phyloP scores from a whole-genome alignment of 2,113 vertebrate genomes.

The Ivindomyrus marchei region DNA sequence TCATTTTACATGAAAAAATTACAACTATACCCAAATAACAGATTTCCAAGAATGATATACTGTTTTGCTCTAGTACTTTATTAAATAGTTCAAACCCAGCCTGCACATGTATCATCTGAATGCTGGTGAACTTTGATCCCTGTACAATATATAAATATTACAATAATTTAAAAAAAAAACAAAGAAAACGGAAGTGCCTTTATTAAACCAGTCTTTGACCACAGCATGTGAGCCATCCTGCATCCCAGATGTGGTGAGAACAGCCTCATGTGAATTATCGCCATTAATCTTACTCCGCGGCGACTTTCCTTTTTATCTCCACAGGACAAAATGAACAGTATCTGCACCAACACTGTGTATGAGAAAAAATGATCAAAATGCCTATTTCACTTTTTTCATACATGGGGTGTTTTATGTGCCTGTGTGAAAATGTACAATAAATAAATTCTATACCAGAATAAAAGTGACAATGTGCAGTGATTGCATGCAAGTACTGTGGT shows the following conservation, averaged over 20 bases:
- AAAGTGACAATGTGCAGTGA: background rate
- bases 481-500: background rate
- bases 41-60: background rate
- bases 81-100: background rate
- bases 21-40: background rate
- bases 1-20: background rate
- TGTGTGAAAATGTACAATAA: background rate
- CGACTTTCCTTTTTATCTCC: background rate
- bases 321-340: background rate
- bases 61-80: background rate
- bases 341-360: background rate
- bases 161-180: background rate
- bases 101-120: background rate
- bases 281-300: background rate
- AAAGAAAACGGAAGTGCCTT: background rate
- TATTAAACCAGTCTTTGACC: background rate
- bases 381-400: background rate
- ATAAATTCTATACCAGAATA: background rate
- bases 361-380: background rate
- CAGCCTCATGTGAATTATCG: background rate
- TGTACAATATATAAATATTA: background rate
- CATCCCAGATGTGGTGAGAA: background rate
- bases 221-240: background rate
- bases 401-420: background rate
- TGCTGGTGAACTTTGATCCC: background rate